Base-by-base conservation (phyloP, 2,888 invertebrate species). In the Spisula subtruncata region DNA sequence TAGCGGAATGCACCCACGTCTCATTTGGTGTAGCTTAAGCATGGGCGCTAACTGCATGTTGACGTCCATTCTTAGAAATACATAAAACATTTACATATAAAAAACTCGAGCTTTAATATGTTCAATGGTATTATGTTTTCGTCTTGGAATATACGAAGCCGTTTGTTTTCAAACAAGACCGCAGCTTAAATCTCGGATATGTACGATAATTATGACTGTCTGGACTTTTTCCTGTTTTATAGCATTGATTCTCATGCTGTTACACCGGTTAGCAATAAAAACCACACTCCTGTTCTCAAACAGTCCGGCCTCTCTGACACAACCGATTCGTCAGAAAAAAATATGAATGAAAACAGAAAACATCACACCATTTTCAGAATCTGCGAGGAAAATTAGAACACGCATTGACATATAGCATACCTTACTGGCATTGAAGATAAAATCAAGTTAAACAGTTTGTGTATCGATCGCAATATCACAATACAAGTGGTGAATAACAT, bases 181-280 rank as follows among this genome's bases (percentile, higher is more conserved):
- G 16, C 29, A 18, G 25, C 18, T 75, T 75, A 75, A 35, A 75
- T 35, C 18, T 14, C 75, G 14, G 75, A 75, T 35, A 1, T 29
- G 35, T 16, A 35, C 75, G 35, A 16, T 75, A 75, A 75, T 75
- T 35, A 75, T 32, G 32, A 75, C 35, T 75, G 75, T 75, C 75
- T 75, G 75, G 75, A 35, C 35, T 35, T 75, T 75, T 75, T 75
- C 75, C 75, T 75, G 75, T 75, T 35, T 32, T 75, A 35, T 35
- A 2, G 1, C 14, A 75, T 75, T 16, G 75, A 75, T 32, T 35
- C 10, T 75, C 32, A 18, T 35, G 16, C 35, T 32, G 18, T 75
- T 32, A 75, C 75, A 75, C 1, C 75, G 75, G 75, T 75, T 75
- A 32, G 32, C 75, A 75, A 75, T 75, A 75, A 75, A 71, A 75